phyloP scores from a whole-genome alignment of 2,113 vertebrate species.

The Rhabdornis inornatus region DNA sequence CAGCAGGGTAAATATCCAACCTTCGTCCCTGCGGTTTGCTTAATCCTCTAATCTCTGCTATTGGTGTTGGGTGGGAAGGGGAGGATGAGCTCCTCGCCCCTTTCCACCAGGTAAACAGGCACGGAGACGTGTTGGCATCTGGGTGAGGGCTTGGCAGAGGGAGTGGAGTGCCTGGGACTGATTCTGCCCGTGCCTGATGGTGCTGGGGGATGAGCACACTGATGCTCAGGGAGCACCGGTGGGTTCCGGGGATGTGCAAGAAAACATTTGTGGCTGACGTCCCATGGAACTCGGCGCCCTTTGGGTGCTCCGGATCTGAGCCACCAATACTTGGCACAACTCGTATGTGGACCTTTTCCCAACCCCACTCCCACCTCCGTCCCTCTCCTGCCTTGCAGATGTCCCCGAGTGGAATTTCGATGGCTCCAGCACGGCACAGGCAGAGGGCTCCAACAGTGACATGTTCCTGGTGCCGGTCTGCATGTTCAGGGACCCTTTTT shows the following conservation, averaged over 20 bases:
- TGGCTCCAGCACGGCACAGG: constrained; percentile 77
- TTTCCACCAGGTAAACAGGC: neutral
- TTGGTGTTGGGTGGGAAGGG: neutral
- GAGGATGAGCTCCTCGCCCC: neutral
- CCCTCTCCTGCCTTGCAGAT: constrained; percentile 43
- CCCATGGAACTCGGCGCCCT: fast-evolving
- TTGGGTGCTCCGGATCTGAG: neutral
- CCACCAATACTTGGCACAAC: neutral
- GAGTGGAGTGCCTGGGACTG: neutral
- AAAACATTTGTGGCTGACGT: fast-evolving
- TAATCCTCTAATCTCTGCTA: neutral
- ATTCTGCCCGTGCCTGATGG: neutral
- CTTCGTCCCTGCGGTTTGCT: neutral
- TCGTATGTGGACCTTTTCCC: fast-evolving
- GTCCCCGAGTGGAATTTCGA: constrained; percentile 81
- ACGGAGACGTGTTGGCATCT: neutral
- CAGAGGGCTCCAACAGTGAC: constrained; percentile 83
- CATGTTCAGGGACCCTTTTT: constrained; percentile 81
- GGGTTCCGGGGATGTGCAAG: neutral
- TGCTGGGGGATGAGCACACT: neutral
- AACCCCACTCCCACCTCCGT: neutral
- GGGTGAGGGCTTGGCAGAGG: neutral
- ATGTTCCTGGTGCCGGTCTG: constrained; percentile 77
- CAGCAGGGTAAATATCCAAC: neutral
- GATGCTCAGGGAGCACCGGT: neutral